These are phyloP conservation scores for Drosophila kohkoa DNA, from an alignment of 1,140 invertebrate genomes.

Conservation along the genomic window DNA sequence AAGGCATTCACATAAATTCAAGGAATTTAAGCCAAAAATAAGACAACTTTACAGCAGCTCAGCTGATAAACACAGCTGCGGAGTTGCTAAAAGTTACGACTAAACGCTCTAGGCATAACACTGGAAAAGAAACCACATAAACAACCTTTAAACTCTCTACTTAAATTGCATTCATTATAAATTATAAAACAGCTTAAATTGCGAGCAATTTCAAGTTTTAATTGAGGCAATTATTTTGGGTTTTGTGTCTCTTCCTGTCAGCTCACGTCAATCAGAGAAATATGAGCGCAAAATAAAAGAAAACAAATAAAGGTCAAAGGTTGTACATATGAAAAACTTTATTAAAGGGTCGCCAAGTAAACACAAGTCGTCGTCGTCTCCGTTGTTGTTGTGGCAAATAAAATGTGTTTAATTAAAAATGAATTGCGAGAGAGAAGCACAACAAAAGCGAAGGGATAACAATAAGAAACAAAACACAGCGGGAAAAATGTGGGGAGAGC, in stretches of 20 bases:
- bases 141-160: not conserved
- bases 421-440: slow-evolving; percentile 4
- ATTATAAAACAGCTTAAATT: slow-evolving; percentile 10
- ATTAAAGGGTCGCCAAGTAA: slow-evolving; percentile 17
- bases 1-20: slow-evolving; percentile 1
- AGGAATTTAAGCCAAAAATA: slow-evolving; percentile 3
- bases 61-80: not conserved
- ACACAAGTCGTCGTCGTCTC: not conserved
- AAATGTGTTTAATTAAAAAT: slow-evolving; percentile 34
- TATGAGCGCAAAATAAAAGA: slow-evolving; percentile 16
- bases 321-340: slow-evolving; percentile 22
- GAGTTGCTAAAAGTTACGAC: not conserved
- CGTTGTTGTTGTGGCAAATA: slow-evolving; percentile 13
- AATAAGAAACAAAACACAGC: slow-evolving; percentile 14
- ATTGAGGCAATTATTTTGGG: slow-evolving; percentile 33
- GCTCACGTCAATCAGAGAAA: slow-evolving; percentile 58
- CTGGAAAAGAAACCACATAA: no score
- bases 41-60: not conserved
- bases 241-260: not conserved
- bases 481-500: not conserved
- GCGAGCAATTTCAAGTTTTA: slow-evolving; percentile 35
- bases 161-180: not conserved
- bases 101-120: not conserved
- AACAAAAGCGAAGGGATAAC: slow-evolving; percentile 30
- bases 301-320: slow-evolving; percentile 49